phyloP scores from a whole-genome alignment of 1,140 invertebrate genomes.

The Drosophila pseudoobscura region DNA sequence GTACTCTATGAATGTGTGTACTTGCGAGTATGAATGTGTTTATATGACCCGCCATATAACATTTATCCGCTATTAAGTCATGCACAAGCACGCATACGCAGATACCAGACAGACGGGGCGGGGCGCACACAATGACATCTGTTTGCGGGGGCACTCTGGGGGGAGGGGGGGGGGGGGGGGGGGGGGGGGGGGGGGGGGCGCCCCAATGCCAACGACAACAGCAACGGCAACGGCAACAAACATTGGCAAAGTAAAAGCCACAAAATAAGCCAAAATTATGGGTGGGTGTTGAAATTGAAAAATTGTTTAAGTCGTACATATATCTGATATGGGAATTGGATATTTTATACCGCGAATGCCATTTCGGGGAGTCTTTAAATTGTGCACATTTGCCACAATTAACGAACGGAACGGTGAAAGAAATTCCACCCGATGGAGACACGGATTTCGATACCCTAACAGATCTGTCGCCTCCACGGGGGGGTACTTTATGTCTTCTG shows the following conservation, averaged over 20 bases:
- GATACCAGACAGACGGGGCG: constrained; percentile 10
- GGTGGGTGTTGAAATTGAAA: constrained; percentile 80
- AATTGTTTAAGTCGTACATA: constrained; percentile 25
- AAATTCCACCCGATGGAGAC: too few species aligned
- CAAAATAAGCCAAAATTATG: constrained; percentile 78
- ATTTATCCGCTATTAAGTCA: constrained; percentile 79
- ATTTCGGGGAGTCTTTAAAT: constrained; percentile 34
- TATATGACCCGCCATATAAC: constrained; percentile 48
- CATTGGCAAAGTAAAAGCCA: constrained; percentile 40
- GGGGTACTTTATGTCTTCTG: too few species aligned
- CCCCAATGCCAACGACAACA: constrained; percentile 66
- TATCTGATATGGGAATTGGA: too few species aligned
- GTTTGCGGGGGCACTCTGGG: constrained; percentile 31
- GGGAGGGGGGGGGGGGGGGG: too few species aligned
- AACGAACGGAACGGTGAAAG: constrained; percentile 38
- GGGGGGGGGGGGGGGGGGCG: too few species aligned
- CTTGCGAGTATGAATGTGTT: constrained; percentile 1
- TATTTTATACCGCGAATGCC: constrained; percentile 22
- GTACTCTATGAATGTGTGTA: too few species aligned
- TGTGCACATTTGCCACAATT: constrained; percentile 82
- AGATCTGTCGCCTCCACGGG: too few species aligned
- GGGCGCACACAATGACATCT: constrained; percentile 54
- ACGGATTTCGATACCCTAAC: too few species aligned
- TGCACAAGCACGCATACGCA: constrained; percentile 37
- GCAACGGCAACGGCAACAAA: constrained; percentile 19